Evolutionary conservation across 2,888 invertebrate species (phyloP).

Genomic region (Andrena praecox): DNA sequence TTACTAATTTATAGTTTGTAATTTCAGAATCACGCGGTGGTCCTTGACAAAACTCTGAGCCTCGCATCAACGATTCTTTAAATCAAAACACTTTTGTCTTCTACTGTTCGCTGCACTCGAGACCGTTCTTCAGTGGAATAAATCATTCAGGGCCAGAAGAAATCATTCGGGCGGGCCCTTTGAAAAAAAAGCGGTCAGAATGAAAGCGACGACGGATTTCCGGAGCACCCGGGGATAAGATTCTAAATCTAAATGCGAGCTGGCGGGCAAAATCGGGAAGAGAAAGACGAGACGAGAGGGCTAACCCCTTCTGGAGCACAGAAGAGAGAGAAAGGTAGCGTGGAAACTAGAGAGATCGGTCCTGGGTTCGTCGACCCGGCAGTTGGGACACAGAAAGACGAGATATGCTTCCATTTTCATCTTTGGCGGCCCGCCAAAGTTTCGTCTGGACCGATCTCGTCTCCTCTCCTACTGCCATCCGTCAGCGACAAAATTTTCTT

Average conservation of each 20-base stretch:
- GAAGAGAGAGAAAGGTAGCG: conserved; percentile 36
- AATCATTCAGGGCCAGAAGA: not conserved
- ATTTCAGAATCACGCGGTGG: too few species aligned
- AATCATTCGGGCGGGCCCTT: not conserved
- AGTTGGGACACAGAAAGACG: conserved; percentile 75
- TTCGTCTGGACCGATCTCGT: conserved; percentile 67
- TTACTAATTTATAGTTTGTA: too few species aligned
- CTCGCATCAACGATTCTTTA: too few species aligned
- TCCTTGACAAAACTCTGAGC: too few species aligned
- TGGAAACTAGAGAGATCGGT: conserved; percentile 65
- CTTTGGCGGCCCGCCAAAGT: conserved; percentile 81
- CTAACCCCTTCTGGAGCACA: conserved; percentile 24
- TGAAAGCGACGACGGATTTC: conserved; percentile 51
- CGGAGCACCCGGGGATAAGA: conserved; percentile 51
- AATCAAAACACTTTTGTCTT: too few species aligned
- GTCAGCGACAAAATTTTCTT: conserved; percentile 46
- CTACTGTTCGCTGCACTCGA: not conserved
- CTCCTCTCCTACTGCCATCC: conserved; percentile 61
- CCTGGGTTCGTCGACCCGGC: conserved; percentile 79
- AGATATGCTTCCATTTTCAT: conserved; percentile 84
- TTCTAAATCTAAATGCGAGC: conserved; percentile 64
- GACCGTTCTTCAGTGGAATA: not conserved
- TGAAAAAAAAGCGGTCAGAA: conserved; percentile 29
- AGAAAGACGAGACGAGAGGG: conserved; percentile 18
- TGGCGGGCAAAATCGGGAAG: conserved; percentile 54